These are phyloP conservation scores for Eudasyphora cyanicolor DNA, from an alignment of 2,888 invertebrate species.

Conservation along the genomic window DNA sequence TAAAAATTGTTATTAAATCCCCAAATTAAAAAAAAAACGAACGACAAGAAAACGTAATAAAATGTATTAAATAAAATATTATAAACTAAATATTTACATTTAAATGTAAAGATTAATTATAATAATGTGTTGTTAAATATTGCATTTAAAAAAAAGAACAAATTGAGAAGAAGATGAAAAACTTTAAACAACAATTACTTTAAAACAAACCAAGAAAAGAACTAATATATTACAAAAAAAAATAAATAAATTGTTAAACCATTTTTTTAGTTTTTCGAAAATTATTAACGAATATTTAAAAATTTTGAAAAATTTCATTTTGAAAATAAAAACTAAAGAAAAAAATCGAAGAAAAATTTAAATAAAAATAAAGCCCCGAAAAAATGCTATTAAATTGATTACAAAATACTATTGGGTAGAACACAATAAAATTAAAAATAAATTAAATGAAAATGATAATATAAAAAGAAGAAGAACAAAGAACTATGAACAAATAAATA, in stretches of 20 bases:
- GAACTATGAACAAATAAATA: slow-evolving; percentile 34
- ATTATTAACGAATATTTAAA: slow-evolving; percentile 48
- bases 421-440: slow-evolving; percentile 24
- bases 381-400: slow-evolving; percentile 3
- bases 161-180: slow-evolving; percentile 49
- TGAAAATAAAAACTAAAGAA: slow-evolving; percentile 37
- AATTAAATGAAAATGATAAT: slow-evolving; percentile 45
- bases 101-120: slow-evolving; percentile 41
- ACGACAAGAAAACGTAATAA: slow-evolving; percentile 14
- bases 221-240: slow-evolving; percentile 38
- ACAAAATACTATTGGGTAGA: background rate
- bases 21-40: slow-evolving; percentile 39
- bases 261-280: slow-evolving; percentile 46
- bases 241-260: slow-evolving; percentile 57
- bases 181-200: slow-evolving; percentile 49
- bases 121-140: slow-evolving; percentile 65
- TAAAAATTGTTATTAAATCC: slow-evolving; percentile 59
- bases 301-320: slow-evolving; percentile 41
- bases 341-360: slow-evolving; percentile 8
- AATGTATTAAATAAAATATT: slow-evolving; percentile 46
- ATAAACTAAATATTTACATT: slow-evolving; percentile 49
- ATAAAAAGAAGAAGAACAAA: slow-evolving; percentile 56
- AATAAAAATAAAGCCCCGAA: slow-evolving; percentile 30
- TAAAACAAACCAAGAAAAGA: slow-evolving; percentile 51
- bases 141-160: slow-evolving; percentile 65